These are phyloP conservation scores for Agrilus cyanescens DNA, from an alignment of 2,888 invertebrate genomes.

Conservation along the genomic window DNA sequence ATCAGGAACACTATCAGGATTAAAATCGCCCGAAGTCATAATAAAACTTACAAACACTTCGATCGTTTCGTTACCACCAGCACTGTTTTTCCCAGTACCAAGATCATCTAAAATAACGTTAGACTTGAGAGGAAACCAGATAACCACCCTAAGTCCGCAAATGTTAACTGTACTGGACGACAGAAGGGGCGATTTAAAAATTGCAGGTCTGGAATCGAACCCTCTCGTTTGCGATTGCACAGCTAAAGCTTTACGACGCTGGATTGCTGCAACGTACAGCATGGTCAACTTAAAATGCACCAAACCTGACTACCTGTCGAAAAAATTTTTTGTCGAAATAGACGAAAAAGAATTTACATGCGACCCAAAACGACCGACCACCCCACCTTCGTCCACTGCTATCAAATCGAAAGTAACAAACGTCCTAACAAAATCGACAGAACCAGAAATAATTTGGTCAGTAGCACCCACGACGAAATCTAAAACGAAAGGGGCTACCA, in stretches of 20 bases:
- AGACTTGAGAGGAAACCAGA: constrained; percentile 66
- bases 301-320: constrained; percentile 57
- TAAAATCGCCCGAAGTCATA: constrained; percentile 57
- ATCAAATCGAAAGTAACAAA: constrained; percentile 37
- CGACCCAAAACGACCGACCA: constrained; percentile 49
- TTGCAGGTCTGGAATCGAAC: constrained; percentile 65
- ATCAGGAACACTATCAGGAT: constrained; percentile 72
- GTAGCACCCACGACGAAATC: constrained; percentile 57
- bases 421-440: constrained; percentile 50
- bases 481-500: constrained; percentile 40
- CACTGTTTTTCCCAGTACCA: constrained; percentile 76
- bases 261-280: constrained; percentile 50
- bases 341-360: constrained; percentile 75
- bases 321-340: constrained; percentile 58
- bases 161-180: constrained; percentile 72
- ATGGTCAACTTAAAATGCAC: constrained; percentile 49
- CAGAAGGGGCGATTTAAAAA: constrained; percentile 58
- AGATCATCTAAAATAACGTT: constrained; percentile 69
- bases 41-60: constrained; percentile 76
- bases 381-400: constrained; percentile 23
- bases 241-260: constrained; percentile 64
- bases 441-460: constrained; percentile 86
- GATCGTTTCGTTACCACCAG: constrained; percentile 62
- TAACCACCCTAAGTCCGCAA: constrained; percentile 65
- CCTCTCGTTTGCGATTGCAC: constrained; percentile 81